Conservation (phyloP, 2,888 invertebrate species). For the Cremastinae sp. region DNA sequence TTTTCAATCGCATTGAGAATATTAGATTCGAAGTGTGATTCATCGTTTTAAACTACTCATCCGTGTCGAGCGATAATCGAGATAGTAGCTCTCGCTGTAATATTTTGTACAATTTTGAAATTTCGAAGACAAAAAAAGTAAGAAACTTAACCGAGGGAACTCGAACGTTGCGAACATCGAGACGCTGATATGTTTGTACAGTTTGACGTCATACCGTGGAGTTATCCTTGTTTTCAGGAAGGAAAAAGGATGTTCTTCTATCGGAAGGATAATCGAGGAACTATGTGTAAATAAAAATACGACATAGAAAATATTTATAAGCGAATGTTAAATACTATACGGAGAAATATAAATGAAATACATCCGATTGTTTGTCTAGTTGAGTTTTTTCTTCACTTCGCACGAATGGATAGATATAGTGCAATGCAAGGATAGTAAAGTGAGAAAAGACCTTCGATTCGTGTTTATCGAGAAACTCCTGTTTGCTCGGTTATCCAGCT, state of each 20-base stretch:
- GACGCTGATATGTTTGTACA: slow-evolving; percentile 60
- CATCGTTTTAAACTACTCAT: not conserved
- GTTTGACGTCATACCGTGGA: slow-evolving; percentile 35
- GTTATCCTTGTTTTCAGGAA: slow-evolving; percentile 10
- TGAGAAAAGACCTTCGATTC: not conserved
- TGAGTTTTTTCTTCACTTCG: slow-evolving; percentile 4
- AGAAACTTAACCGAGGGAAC: not conserved
- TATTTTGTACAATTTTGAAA: slow-evolving; percentile 59
- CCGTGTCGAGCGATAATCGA: slow-evolving; percentile 16
- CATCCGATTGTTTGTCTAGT: slow-evolving; percentile 51
- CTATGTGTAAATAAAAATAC: slow-evolving; percentile 59
- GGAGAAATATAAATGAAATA: slow-evolving; percentile 69
- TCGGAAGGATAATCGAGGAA: slow-evolving; percentile 28
- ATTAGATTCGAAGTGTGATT: no score
- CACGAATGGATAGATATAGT: not conserved
- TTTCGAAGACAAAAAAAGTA: slow-evolving; percentile 43
- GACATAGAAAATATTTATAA: slow-evolving; percentile 65
- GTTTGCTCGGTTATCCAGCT: slow-evolving; percentile 79
- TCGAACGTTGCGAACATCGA: slow-evolving; percentile 32
- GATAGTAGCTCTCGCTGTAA: slow-evolving; percentile 38
- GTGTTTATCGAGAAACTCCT: slow-evolving; percentile 20
- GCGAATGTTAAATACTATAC: slow-evolving; percentile 64
- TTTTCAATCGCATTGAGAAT: not conserved
- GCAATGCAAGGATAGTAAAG: slow-evolving; percentile 8
- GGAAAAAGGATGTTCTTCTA: slow-evolving; percentile 17